These are phyloP conservation scores for Bhutanitis thaidina DNA, from an alignment of 2,888 invertebrate species.

Conservation along the genomic window DNA sequence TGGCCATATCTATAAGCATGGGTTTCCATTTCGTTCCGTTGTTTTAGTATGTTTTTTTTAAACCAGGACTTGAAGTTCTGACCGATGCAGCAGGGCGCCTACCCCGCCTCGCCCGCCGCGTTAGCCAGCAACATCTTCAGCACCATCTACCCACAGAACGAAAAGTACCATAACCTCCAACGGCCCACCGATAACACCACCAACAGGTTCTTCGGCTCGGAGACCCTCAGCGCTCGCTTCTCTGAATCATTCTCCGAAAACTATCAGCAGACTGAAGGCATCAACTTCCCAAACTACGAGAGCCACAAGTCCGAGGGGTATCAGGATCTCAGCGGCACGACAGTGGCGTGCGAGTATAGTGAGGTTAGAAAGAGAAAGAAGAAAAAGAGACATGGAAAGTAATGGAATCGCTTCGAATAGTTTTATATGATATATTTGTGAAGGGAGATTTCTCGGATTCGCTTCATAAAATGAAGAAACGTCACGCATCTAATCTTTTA, in stretches of 20 bases:
- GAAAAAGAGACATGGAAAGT: slow-evolving; percentile 42
- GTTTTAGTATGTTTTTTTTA: no score
- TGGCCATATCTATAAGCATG: no score
- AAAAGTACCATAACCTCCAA: slow-evolving; percentile 61
- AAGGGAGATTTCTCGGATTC: no score
- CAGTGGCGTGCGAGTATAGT: slow-evolving; percentile 44
- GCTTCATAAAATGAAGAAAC: no score
- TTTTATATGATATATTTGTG: no score
- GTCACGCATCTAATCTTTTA: no score
- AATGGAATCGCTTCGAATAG: background rate
- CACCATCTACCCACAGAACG: slow-evolving; percentile 60
- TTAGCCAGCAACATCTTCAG: slow-evolving; percentile 66
- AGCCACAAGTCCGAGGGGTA: slow-evolving; percentile 52
- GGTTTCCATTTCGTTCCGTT: no score
- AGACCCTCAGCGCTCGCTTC: slow-evolving; percentile 55
- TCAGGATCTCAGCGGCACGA: slow-evolving; percentile 59
- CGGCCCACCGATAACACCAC: slow-evolving; percentile 32
- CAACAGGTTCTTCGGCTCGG: slow-evolving; percentile 65
- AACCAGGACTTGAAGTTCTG: slow-evolving; percentile 83
- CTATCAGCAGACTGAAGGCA: slow-evolving; percentile 60
- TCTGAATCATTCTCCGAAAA: slow-evolving; percentile 60
- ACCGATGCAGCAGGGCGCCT: slow-evolving; percentile 69
- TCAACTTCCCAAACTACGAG: slow-evolving; percentile 59
- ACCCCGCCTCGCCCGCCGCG: slow-evolving; percentile 59
- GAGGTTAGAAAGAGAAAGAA: slow-evolving; percentile 48